Evolutionary conservation across 2,888 invertebrate species (phyloP).

Genomic region (Agrochola litura): DNA sequence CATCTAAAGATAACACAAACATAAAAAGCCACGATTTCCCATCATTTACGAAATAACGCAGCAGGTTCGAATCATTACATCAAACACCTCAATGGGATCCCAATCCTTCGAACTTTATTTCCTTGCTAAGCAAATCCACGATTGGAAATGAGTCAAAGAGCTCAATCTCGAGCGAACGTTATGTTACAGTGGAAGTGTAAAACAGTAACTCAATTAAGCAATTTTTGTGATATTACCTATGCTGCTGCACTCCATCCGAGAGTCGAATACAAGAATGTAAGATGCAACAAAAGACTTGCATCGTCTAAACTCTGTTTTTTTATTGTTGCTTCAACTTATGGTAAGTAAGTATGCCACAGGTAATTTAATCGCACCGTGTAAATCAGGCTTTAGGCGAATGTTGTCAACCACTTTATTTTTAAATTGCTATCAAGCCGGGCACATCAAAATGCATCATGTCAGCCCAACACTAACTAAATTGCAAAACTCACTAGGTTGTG

Average conservation of each 20-base stretch:
- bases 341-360: no score
- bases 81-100: constrained; percentile 31
- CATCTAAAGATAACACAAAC: neutral
- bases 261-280: no score
- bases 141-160: constrained; percentile 56
- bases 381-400: no score
- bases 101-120: constrained; percentile 47
- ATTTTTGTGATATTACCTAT: neutral
- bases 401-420: no score
- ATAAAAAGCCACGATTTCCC: neutral
- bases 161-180: constrained; percentile 40
- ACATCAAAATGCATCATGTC: no score
- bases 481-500: no score
- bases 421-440: no score
- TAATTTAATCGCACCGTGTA: no score
- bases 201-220: constrained; percentile 14
- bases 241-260: neutral
- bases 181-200: neutral
- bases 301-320: no score
- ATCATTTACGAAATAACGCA: constrained; percentile 29
- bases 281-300: no score
- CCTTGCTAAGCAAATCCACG: constrained; percentile 46
- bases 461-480: no score
- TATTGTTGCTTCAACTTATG: no score
- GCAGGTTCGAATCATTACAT: constrained; percentile 29